Base-by-base conservation (phyloP, 2,888 invertebrate genomes). In the Epinotia demarniana region DNA sequence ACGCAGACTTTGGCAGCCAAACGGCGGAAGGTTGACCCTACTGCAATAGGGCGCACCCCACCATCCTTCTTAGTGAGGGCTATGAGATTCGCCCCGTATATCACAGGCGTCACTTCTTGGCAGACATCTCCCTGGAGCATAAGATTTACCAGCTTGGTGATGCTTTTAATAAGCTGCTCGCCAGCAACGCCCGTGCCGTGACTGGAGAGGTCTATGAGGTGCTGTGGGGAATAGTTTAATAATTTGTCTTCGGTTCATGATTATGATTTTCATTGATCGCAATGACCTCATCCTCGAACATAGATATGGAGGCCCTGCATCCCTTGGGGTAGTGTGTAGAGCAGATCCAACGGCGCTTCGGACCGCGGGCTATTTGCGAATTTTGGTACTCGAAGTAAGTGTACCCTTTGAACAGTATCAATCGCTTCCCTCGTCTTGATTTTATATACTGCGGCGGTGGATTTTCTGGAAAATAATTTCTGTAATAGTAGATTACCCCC, bases 311-410 rank as follows among this genome's bases (percentile, higher is more conserved):
- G 8, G 70, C 74, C 19, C 69, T 49, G 53, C 74, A 75, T 4
- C 74, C 69, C n/a, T 64, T 70, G 23, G 70, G 53, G 55, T 75
- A 64, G 49, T 75, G 58, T 2, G 70, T 70, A 23, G 74, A 75
- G 23, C 74, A 75, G 33, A 75, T 58, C 74, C 74, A 75, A 9
- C 74, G 74, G 3, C 62, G 58, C 53, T 64, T 75, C 19, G 53
- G 60, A 33, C 61, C 70, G 33, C 61, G 19, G 0, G 23, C 5
- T 6, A 53, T n/a, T 53, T 53, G 53, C n/a, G 53, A 53, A 43
- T 16, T 57, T 33, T 69, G 23, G 39, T 75, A 71, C 55, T 72
- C 72, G 43, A 72, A 75, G 64, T 75, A 75, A 8, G 75, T 75
- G 46, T 75, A 75, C 3, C 67, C 72, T 27, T 72, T 72, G 33